Evolutionary conservation across 2,888 invertebrate genomes (phyloP), one percentile per base, ranked within the genome.

Genomic region (Onchidella celtica): DNA sequence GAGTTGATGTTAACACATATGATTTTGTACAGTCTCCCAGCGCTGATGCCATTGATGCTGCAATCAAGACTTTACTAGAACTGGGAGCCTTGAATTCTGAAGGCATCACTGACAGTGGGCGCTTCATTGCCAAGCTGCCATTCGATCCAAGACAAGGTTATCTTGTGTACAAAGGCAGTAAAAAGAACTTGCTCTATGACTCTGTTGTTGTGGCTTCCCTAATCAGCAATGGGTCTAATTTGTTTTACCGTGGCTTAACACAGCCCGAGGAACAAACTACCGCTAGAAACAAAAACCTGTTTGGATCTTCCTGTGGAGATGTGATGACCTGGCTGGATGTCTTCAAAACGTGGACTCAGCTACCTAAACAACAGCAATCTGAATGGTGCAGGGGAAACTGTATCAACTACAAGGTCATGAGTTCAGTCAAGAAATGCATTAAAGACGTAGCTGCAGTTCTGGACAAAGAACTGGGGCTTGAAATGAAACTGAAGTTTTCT

Each of bases 321-420:
- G 80, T 89, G 59, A 74, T 90, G 32, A 91, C 91, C 6, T 87
- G 87, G 66, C 77, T 92, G 57, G 85, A 87, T 55, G 89, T 91
- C 1, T 92, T 87, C 84, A 86, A 88, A 74, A 85, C 86, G 36
- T 92, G 92, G 91, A 72, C 84, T 36, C 61, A 80, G 14, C 74
- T 89, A 29, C 85, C 86, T 9, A 88, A 89, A 79, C 86, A 84
- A 47, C 68, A 82, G 17, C 91, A 89, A 79, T 86, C 87, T 4
- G 85, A 85, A 36, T 93, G 92, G 91, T 92, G 92, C 82, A 83
- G 85, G 47, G 77, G 87, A n/a, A 92, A 93, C 83, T 88, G 88
- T 74, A 88, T 93, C 55, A 93, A 93, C 85, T 90, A 88, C 21
- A 92, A 91, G 85, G 85, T 90, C 3, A 88, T 93, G 83, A 86